Evolutionary conservation across 1,140 invertebrate species (phyloP).

Genomic region (Hyphantria cunea): DNA sequence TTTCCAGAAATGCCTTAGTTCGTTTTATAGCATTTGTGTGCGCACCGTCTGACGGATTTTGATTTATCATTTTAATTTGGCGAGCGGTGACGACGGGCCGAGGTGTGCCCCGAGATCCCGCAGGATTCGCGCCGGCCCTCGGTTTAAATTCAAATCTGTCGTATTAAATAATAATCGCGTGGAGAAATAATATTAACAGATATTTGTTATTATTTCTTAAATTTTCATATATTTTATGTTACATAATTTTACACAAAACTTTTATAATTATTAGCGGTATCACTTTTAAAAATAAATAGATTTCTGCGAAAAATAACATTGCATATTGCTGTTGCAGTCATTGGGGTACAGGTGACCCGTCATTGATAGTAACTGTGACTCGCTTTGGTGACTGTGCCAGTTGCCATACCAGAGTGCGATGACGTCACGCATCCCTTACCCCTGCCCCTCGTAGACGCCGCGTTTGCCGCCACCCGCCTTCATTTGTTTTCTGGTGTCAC

Average conservation of each 20-base stretch:
- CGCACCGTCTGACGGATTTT: slow-evolving; percentile 62
- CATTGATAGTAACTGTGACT: not conserved
- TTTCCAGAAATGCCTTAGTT: slow-evolving; percentile 28
- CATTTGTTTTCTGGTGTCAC: slow-evolving; percentile 80
- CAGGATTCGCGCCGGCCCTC: slow-evolving; percentile 46
- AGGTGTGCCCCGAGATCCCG: slow-evolving; percentile 51
- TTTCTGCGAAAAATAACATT: slow-evolving; percentile 15
- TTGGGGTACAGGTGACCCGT: not conserved
- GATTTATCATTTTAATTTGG: slow-evolving; percentile 79
- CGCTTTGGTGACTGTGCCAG: slow-evolving; percentile 37
- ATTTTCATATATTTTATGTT: too few relatives aligned
- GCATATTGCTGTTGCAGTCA: slow-evolving; percentile 26
- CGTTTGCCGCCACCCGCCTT: slow-evolving; percentile 55
- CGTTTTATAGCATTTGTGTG: slow-evolving; percentile 36
- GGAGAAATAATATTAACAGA: slow-evolving; percentile 37
- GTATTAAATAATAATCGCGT: slow-evolving; percentile 58
- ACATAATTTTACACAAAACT: too few relatives aligned
- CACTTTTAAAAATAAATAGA: slow-evolving; percentile 15
- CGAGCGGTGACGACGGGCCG: slow-evolving; percentile 58
- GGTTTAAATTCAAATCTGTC: slow-evolving; percentile 65
- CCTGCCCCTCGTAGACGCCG: slow-evolving; percentile 34
- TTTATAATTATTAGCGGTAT: slow-evolving; percentile 1
- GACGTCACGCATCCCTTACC: slow-evolving; percentile 58
- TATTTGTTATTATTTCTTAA: too few relatives aligned
- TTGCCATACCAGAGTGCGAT: slow-evolving; percentile 44